Evolutionary conservation across 1,140 invertebrate genomes (phyloP), one percentile per base, ranked within the genome.

Genomic region (Leptopilina boulardi): DNA sequence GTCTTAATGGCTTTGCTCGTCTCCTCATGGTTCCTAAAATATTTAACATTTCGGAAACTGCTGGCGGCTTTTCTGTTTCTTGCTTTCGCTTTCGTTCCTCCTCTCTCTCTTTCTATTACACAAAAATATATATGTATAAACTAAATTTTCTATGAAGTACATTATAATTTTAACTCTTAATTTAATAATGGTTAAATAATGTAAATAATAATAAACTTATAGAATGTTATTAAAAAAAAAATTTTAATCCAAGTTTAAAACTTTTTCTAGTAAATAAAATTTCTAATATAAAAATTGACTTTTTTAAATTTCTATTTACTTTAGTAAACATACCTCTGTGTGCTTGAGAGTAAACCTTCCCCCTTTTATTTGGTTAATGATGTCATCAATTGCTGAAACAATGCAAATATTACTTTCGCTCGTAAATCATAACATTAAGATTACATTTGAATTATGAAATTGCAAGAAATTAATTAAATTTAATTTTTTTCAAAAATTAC

Each of bases 361-460:
- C 13, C 94, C 93, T 91, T 95, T 95, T 23, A 95, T 95, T 86
- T 95, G 93, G 85, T 94, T 95, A 4, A 95, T 94, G 77, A 95
- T 94, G 47, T 94, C 94, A 79, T 95, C 94, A 80, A 95, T 95
- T 2, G 93, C 94, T 90, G 70, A 44, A 89, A 89, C 83, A 77
- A 75, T 70, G 73, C 75, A 72, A 51, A 66, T 77, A 79, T 75
- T 70, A 51, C 19, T 77, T 23, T 54, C 15, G 15, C 15, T 73
- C 4, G 21, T 21, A 73, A 30, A n/a, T 47, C 30, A 70, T 21
- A 56, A 66, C 15, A 13, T 44, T 18, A 70, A 80, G 6, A 77
- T 74, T 5, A 44, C 0, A 8, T 38, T 38, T 38, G 0, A 38
- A 38, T 38, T 38, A 38, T 9, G 8, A 38, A 38, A 38, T 38